Base-by-base conservation (phyloP, 2,888 invertebrate species). In the Cenopis cana region DNA sequence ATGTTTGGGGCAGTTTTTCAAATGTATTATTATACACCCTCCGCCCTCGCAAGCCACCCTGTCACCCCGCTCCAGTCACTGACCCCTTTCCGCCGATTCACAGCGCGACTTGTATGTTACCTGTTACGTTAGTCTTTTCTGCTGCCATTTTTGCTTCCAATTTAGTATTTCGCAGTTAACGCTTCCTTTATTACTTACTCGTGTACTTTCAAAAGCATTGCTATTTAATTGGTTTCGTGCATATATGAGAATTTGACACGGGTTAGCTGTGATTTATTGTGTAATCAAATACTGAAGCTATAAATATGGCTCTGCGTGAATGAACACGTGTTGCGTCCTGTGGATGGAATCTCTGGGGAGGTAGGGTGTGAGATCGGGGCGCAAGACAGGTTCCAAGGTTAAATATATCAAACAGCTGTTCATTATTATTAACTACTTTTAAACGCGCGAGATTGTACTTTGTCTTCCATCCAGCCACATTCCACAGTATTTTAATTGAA, bases 1-100 rank as follows among this genome's bases (percentile, higher is more conserved):
- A 93, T 93, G 93, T 89, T 91, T 83, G 85, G 90, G 90, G 91
- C 85, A 89, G 83, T 85, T 89, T 91, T 92, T 89, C 85, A 87
- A 89, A 90, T 87, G 86, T 90, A 86, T 90, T 89, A 90, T 89
- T 89, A 84, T 79, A 76, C 77, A 83, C 82, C 83, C 83, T 85
- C 79, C 84, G 83, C 84, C 82, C 84, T 79, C 80, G 80, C 80
- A 76, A 76, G 76, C 76, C 73, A 75, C 72, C 73, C 68, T 62
- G 74, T 75, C 74, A 64, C 89, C 84, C 81, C 84, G 76, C 84
- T 80, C 85, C 89, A 90, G 91, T 91, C 92, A 90, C 82, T 91
- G 92, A 92, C 92, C 91, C 83, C 88, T 88, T 90, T 90, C 86
- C 84, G 86, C 85, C 78, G 83, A 81, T 81, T 80, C 80, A 78